A percentile compares a stretch with the other conserved stretches of the same genome.
phyloP scores from a whole-genome alignment of 2,113 vertebrate species.

The Mola mola region DNA sequence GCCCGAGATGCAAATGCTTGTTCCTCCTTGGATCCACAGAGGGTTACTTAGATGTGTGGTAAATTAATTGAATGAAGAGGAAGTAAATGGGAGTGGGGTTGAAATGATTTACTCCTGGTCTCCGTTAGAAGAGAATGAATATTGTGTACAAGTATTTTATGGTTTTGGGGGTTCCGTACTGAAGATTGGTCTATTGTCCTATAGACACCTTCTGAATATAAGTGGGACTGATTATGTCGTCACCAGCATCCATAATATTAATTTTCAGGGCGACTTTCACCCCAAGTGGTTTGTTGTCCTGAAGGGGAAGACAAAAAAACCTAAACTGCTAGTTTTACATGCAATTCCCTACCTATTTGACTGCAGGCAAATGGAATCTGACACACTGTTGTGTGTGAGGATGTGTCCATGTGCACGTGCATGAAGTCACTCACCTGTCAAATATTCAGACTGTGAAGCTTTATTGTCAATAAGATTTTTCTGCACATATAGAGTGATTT shows the following conservation, averaged over 20 bases:
- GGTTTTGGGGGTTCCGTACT: slow-evolving; percentile 25
- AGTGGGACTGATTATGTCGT: not conserved
- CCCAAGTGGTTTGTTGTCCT: not conserved
- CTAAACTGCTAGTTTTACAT: no score
- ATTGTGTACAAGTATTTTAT: slow-evolving; percentile 28
- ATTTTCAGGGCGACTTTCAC: no score
- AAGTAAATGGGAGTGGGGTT: slow-evolving; percentile 36
- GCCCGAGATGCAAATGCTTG: slow-evolving; percentile 9
- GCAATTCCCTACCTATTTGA: no score
- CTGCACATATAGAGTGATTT: no score
- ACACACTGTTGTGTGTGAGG: no score
- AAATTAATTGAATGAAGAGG: slow-evolving; percentile 59
- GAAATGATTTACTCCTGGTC: slow-evolving; percentile 60
- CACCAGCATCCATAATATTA: no score
- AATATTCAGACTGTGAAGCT: no score
- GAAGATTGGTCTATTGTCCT: slow-evolving; percentile 2
- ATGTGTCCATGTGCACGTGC: no score
- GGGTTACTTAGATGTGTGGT: slow-evolving; percentile 54
- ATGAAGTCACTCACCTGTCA: no score
- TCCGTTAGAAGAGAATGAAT: slow-evolving; percentile 35
- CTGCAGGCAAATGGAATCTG: no score
- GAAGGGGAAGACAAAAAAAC: not conserved
- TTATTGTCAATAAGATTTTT: no score
- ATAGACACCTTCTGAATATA: not conserved
- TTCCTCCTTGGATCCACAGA: slow-evolving; percentile 41